These are phyloP conservation scores for Daubentonia madagascariensis DNA, from an alignment of 2,113 vertebrate species.

Conservation along the genomic window DNA sequence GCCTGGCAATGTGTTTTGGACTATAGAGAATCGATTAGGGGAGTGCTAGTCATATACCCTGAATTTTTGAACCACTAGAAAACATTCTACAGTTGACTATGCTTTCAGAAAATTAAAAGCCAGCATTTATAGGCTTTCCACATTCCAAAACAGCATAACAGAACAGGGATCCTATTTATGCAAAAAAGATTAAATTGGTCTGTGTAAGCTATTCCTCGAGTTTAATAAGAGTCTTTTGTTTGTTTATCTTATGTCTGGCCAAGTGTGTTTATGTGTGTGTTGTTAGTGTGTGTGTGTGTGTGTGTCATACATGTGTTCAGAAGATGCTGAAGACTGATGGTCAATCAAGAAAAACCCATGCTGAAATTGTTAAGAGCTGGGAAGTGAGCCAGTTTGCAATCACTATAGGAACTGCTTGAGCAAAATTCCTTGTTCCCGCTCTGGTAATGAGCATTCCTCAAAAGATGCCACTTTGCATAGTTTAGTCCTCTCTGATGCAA, in stretches of 20 bases:
- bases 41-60: background rate
- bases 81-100: background rate
- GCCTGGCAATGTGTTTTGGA: background rate
- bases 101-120: constrained; percentile 13
- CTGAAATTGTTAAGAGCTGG: constrained; percentile 51
- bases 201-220: constrained; percentile 4
- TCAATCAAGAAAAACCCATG: constrained; percentile 60
- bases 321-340: constrained; percentile 62
- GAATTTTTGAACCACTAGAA: background rate
- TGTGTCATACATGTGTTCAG: constrained; percentile 32
- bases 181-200: constrained; percentile 31
- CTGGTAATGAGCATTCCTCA: constrained; percentile 60
- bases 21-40: background rate
- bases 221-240: constrained; percentile 46
- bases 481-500: constrained; percentile 50
- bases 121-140: constrained; percentile 5
- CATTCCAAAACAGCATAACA: constrained; percentile 12
- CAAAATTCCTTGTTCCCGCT: constrained; percentile 53
- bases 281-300: background rate
- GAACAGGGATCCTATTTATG: background rate
- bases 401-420: constrained; percentile 61
- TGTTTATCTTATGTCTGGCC: constrained; percentile 59
- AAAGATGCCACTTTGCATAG: constrained; percentile 48
- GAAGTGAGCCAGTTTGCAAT: constrained; percentile 67
- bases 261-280: background rate